Evolutionary conservation across 1,140 invertebrate species (phyloP).

Genomic region (Pachyrhynchus sulphureomaculatus): DNA sequence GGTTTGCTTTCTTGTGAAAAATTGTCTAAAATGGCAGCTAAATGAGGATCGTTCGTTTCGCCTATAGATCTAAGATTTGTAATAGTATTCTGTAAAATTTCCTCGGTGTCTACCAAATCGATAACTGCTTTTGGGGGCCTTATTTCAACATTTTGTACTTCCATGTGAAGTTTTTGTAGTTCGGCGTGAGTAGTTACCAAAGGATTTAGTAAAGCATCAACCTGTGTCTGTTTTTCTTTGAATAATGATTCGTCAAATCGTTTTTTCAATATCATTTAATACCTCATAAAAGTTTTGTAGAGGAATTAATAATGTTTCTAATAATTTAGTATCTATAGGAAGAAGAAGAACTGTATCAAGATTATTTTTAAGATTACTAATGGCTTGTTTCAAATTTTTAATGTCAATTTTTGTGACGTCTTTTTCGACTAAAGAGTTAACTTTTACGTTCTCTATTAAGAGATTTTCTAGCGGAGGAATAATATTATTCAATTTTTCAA

Average conservation of each 20-base stretch:
- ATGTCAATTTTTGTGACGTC: neutral
- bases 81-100: conserved; percentile 10
- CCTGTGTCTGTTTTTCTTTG: neutral
- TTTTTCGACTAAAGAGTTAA: conserved; percentile 24
- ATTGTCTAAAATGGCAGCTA: conserved; percentile 1
- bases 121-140: conserved; percentile 10
- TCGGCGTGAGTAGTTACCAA: neutral
- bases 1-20: conserved; percentile 4
- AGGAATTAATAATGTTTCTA: conserved; percentile 17
- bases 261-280: conserved; percentile 10
- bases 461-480: conserved; percentile 28
- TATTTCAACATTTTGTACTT: neutral
- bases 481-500: conserved; percentile 4
- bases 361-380: conserved; percentile 11
- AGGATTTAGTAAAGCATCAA: conserved; percentile 11
- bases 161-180: conserved; percentile 1
- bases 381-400: conserved; percentile 6
- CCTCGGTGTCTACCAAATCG: neutral
- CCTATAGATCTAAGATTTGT: neutral
- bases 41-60: neutral
- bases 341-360: conserved; percentile 22
- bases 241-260: too few species aligned
- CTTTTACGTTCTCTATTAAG: conserved; percentile 31
- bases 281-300: conserved; percentile 18
- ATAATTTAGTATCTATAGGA: conserved; percentile 8